Evolutionary conservation across 2,113 vertebrate species (phyloP), one percentile per base, ranked within the genome.

Genomic region (rabbit (Oryctolagus cuniculus)): DNA sequence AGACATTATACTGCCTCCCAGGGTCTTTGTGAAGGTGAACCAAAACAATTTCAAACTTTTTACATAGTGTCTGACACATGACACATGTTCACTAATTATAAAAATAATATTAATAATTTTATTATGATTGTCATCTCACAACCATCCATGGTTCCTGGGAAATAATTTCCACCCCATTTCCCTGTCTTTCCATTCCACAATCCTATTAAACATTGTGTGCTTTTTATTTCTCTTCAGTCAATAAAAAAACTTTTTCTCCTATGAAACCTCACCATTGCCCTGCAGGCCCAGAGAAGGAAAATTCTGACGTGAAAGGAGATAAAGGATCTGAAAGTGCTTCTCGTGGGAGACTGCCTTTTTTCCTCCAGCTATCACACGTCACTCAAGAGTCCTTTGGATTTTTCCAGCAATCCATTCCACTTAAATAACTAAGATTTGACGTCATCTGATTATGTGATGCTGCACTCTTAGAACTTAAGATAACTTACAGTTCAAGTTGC

Each of bases 1-100:
- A 19, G 55, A 58, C 13, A 58, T 51, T 51, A 82, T 22, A 67
- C 24, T 55, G 27, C 58, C n/a, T 92, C 15, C 22, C 34, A 12
- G 16, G 16, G 19, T 10, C 89, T 88, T 92, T 69, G 15, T 29
- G 51, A 90, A 21, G 27, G 27, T 82, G n/a, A 90, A 87, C 73
- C 49, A 22, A 89, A 90, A 55, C 29, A 72, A 55, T 24, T 15
- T 10, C 89, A 85, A 95, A 66, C 5, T 61, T 70, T 49, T 55
- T 86, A 38, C 24, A 69, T 10, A 27, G 27, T 89, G 21, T 51
- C 69, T 22, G 70, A 22, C 58, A 75, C 31, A 75, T 53, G 34
- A 31, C n/a, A 83, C 74, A 72, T 72, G 58, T 58, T 86, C 75
- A 63, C 70, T 87, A 66, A 94, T 94, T 93, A 80, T 80, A 58